phyloP scores from a whole-genome alignment of 2,888 invertebrate species.

The Patella ulyssiponensis region DNA sequence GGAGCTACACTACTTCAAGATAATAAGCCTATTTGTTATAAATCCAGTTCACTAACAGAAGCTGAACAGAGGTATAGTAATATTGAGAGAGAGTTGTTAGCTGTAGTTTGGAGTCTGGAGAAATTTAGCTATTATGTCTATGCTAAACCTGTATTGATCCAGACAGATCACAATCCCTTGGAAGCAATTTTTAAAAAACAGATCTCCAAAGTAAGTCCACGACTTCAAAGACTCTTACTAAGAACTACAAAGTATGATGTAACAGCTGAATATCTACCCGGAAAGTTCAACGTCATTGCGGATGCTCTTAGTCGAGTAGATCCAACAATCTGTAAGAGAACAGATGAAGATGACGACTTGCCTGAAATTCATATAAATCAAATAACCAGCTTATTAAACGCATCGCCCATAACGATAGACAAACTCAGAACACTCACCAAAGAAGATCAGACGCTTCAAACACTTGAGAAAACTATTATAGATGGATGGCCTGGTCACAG shows the following conservation, averaged over 20 bases:
- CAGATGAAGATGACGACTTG: neutral
- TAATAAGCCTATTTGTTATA: too few relatives aligned
- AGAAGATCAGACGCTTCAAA: neutral
- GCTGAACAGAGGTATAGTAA: too few relatives aligned
- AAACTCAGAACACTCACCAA: conserved; percentile 12
- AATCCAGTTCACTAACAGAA: too few relatives aligned
- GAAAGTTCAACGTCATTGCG: conserved; percentile 6
- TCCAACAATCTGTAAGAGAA: neutral
- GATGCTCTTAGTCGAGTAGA: too few relatives aligned
- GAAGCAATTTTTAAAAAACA: conserved; percentile 34
- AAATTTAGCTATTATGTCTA: too few relatives aligned
- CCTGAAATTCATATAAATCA: neutral
- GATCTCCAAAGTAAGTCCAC: conserved; percentile 17
- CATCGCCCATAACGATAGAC: neutral
- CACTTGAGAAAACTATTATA: too few relatives aligned
- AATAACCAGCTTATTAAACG: neutral
- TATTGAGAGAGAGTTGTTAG: too few relatives aligned
- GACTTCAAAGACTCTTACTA: conserved; percentile 35
- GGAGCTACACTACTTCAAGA: conserved; percentile 43
- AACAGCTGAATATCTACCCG: too few relatives aligned
- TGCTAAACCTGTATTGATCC: too few relatives aligned
- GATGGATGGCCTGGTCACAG: conserved; percentile 15
- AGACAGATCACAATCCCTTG: conserved; percentile 40
- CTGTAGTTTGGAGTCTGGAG: too few relatives aligned
- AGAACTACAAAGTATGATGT: conserved; percentile 31